These are phyloP conservation scores for Phallusia fumigata DNA, from an alignment of 23 tunicate genomes.

Conservation along the genomic window DNA sequence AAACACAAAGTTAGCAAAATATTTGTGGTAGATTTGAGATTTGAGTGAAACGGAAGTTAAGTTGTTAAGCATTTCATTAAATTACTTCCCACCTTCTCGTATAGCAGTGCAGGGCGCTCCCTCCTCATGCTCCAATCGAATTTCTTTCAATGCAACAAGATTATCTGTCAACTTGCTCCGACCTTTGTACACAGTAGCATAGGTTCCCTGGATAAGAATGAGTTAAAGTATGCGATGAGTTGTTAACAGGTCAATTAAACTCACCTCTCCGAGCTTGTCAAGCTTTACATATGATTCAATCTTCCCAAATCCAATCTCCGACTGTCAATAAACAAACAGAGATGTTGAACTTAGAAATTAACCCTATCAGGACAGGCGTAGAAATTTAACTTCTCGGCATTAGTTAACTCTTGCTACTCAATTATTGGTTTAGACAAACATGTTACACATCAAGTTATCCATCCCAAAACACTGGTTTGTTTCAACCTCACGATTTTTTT, in stretches of 20 bases:
- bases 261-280: constrained; percentile 95
- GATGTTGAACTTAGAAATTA: background rate
- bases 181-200: constrained; percentile 97
- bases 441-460: no score
- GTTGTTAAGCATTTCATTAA: background rate
- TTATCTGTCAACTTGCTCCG: constrained; percentile 90
- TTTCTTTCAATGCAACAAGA: constrained; percentile 96
- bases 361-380: no score
- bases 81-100: constrained; percentile 67
- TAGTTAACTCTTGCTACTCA: no score
- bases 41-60: background rate
- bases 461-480: no score
- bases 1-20: no score
- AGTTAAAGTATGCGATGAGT: background rate
- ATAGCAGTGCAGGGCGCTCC: constrained; percentile 99
- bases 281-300: constrained; percentile 86
- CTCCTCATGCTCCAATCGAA: constrained; percentile 95
- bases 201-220: constrained; percentile 67
- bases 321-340: constrained; percentile 45
- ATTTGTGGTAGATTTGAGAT: no score
- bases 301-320: constrained; percentile 97
- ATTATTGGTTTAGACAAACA: no score
- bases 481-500: no score
- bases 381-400: no score
- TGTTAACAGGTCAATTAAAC: background rate